Conservation (phyloP, 1,140 invertebrate species). For the Cecropterus lyciades region DNA sequence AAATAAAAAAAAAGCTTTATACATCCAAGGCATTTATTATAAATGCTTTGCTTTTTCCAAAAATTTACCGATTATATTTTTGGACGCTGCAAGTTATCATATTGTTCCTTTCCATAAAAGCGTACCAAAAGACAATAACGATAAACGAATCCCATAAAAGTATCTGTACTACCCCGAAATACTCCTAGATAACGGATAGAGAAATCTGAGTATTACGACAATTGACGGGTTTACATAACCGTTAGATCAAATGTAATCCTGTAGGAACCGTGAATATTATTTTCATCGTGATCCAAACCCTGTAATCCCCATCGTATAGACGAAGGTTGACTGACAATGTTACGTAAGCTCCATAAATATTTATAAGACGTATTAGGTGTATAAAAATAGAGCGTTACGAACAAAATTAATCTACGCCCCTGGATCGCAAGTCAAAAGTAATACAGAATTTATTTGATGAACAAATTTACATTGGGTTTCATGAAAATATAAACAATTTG, state of each 20-base stretch:
- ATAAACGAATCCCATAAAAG: too few relatives aligned
- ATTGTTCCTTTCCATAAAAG: too few relatives aligned
- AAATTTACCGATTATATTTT: too few relatives aligned
- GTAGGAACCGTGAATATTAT: neutral
- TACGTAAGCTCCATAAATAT: conserved; percentile 35
- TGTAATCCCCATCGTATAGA: neutral
- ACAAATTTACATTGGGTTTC: too few relatives aligned
- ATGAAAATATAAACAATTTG: too few relatives aligned
- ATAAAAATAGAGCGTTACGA: neutral
- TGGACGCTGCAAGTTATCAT: too few relatives aligned
- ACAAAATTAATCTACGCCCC: conserved; percentile 1
- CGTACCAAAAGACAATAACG: too few relatives aligned
- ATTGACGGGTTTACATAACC: neutral
- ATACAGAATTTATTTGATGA: neutral
- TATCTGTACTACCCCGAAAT: too few relatives aligned
- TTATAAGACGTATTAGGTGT: conserved; percentile 25
- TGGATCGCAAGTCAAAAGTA: neutral
- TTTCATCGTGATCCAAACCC: neutral
- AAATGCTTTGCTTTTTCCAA: too few relatives aligned
- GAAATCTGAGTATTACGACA: neutral
- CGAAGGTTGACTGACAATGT: conserved; percentile 5
- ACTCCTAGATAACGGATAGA: too few relatives aligned
- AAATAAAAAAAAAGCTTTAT: conserved; percentile 14
- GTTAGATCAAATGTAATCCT: neutral
- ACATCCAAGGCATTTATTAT: too few relatives aligned